phyloP scores from a whole-genome alignment of 2,113 vertebrate species.

The Sapajus apella region DNA sequence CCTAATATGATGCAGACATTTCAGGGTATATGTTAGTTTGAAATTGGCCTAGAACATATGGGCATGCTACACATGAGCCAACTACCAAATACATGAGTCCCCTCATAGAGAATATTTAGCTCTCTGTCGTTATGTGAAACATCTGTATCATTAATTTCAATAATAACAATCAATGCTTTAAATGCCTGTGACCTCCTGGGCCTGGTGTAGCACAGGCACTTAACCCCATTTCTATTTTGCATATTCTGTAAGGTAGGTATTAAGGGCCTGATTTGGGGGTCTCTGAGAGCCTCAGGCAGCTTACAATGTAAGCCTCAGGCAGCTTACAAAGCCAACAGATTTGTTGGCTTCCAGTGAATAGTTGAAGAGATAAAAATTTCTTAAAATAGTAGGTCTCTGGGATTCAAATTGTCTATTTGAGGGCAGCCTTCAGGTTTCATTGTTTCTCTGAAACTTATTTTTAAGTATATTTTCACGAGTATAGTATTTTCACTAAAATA shows the following conservation, averaged over 20 bases:
- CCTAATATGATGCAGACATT: background rate
- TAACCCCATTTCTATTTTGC: background rate
- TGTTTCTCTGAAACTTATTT: background rate
- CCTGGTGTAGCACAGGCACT: background rate
- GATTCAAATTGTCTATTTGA: background rate
- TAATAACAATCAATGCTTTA: background rate
- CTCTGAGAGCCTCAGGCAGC: background rate
- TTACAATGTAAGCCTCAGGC: background rate
- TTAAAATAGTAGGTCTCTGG: background rate
- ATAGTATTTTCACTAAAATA: background rate
- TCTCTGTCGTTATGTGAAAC: background rate
- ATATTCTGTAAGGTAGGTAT: background rate
- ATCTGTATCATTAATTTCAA: background rate
- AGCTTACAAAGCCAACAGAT: background rate
- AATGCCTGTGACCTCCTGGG: background rate
- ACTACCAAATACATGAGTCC: background rate
- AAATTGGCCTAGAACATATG: background rate
- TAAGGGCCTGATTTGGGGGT: background rate
- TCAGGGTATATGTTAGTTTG: background rate
- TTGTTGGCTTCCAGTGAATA: background rate
- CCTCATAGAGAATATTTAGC: background rate
- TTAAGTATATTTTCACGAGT: background rate
- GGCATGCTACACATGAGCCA: background rate
- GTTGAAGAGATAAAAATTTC: background rate
- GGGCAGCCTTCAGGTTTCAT: background rate